Percentiles rank a stretch among this genome's conserved stretches.
Conservation (phyloP, 2,888 invertebrate species). For the Spisula subtruncata region DNA sequence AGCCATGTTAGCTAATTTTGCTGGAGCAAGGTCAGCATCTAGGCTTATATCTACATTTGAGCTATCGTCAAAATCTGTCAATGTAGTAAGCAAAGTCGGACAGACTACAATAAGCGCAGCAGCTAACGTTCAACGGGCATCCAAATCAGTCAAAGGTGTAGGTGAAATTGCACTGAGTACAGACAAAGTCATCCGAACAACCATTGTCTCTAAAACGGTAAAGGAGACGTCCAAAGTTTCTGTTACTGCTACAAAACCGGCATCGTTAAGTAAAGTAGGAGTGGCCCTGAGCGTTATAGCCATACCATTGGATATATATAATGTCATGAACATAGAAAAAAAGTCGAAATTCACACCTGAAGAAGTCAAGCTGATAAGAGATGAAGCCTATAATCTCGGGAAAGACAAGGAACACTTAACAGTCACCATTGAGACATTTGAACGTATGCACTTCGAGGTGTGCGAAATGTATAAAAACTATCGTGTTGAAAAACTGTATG, state of each 20-base stretch:
- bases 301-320: slow-evolving; percentile 28
- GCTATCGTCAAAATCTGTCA: not conserved
- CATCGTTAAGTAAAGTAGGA: slow-evolving; percentile 30
- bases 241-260: slow-evolving; percentile 6
- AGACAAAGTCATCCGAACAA: not conserved
- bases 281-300: not conserved
- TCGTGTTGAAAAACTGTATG: not conserved
- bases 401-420: not conserved
- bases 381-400: not conserved
- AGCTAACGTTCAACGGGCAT: not conserved
- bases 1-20: not conserved
- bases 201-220: not conserved
- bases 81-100: not conserved
- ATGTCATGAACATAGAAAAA: not conserved
- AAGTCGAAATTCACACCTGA: not conserved
- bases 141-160: not conserved
- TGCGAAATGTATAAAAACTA: not conserved
- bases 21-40: not conserved
- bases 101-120: not conserved
- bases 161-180: not conserved
- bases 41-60: not conserved
- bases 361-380: slow-evolving; percentile 13
- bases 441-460: not conserved
- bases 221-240: not conserved
- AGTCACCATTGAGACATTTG: not conserved